Evolutionary conservation across 2,797 vertebrate species (phyloP).

Genomic region (Megaceryle alcyon): DNA sequence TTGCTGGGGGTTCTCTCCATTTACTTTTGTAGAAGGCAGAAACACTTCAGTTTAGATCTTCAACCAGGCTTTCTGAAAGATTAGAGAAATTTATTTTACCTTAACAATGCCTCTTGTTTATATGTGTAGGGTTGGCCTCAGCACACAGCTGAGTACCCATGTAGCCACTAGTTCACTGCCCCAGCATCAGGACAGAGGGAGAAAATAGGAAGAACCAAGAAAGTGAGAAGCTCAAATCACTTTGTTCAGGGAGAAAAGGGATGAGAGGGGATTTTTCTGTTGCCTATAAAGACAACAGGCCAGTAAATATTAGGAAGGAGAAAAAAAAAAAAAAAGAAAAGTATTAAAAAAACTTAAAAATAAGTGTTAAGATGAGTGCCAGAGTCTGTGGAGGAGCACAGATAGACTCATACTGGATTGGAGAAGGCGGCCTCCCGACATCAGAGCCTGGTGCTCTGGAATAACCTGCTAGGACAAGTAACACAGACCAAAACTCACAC

Average conservation of each 20-base stretch:
- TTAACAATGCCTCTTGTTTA: neutral
- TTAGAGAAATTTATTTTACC: neutral
- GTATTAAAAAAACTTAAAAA: too few relatives aligned
- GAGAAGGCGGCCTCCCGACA: accelerated
- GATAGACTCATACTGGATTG: neutral
- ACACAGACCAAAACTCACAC: neutral
- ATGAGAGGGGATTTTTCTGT: neutral
- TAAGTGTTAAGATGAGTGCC: neutral
- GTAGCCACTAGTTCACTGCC: accelerated
- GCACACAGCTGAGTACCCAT: accelerated
- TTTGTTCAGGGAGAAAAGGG: neutral
- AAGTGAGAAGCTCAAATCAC: neutral
- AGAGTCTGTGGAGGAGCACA: neutral
- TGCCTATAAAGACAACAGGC: neutral
- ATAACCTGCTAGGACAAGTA: neutral
- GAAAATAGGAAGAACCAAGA: neutral
- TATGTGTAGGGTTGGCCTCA: neutral
- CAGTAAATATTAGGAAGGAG: neutral
- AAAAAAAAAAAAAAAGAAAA: neutral
- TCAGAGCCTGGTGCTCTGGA: neutral
- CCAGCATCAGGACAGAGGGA: neutral
- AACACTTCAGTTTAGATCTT: neutral
- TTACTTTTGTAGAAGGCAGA: neutral
- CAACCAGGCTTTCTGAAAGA: neutral
- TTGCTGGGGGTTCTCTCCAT: neutral